Base-by-base conservation (phyloP, 2,113 vertebrate species). In the Sylvilagus bachmani region DNA sequence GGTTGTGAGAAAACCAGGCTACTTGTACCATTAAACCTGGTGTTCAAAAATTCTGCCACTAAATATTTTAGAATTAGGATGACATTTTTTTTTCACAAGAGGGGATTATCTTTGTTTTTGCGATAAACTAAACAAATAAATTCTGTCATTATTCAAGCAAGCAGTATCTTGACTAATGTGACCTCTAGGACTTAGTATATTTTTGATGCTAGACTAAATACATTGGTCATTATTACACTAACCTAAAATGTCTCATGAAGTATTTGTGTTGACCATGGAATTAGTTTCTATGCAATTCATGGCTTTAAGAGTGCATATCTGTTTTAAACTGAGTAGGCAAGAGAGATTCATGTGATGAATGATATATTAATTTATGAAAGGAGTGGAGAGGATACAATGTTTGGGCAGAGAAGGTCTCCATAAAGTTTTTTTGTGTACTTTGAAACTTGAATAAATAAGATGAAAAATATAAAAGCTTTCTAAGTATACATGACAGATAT, bases 371-470 rank as follows among this genome's bases (percentile, higher is more conserved):
- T 16, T 22, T 71, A 38, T 27, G 44, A 44, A 49, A 89, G 58
- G 6, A 71, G 0, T 22, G 17, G 24, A 27, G n/a, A 8, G 61
- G 61, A 64, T 44, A 44, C 25, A 16, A 92, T 21, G 11, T 73
- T 70, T 86, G 10, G 10, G 24, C 44, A 14, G 80, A 10, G 14
- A 38, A 53, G 3, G 24, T 86, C n/a, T 94, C 27, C 13, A 78
- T 67, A 82, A 90, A 88, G 19, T 90, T 44, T 21, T 21, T n/a
- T 88, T 71, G 16, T 77, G 24, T 0, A 89, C 19, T 71, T 71
- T 94, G 64, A 77, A 87, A 53, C 6, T 70, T 64, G 17, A 96
- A 81, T 78, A 67, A 53, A 24, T 71, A 86, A 64, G 61, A 61
- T 81, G 55, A 77, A 53, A 75, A 92, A 89, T 61, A 89, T 86